Base-by-base conservation (phyloP, 1,140 invertebrate species). In the Drosophila kohkoa region DNA sequence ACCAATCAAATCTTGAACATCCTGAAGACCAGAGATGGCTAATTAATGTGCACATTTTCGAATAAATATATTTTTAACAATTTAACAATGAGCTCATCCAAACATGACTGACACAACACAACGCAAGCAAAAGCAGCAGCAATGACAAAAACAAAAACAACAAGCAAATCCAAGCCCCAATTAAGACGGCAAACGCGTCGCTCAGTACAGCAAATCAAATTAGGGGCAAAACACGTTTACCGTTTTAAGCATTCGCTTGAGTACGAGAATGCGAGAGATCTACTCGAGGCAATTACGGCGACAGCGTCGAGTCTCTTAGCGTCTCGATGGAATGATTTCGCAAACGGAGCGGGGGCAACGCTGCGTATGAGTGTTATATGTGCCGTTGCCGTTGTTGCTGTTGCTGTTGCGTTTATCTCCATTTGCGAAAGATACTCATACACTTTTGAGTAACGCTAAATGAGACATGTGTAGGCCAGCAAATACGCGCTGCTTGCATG, bases 191-290 rank as follows among this genome's bases (percentile, higher is more conserved):
- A 54, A 55, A 55, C 65, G 51, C 38, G n/a, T 13, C 51, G 49
- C 49, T 30, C 30, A 66, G 60, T 32, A 49, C 58, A 65, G 66
- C 67, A 86, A 85, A 85, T 83, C 81, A 80, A 86, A 85, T 85
- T 81, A 86, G 74, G 77, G 69, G 77, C 81, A 86, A 85, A 81
- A 81, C 81, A 85, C 81, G 81, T 85, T 85, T 81, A 78, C 73
- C 60, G 77, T 60, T 80, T 69, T 74, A 51, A 45, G 60, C 54
- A 43, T 55, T 71, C 35, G 60, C 32, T 35, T 25, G 20, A 59
- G 55, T 32, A 28, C 41, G 55, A 52, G 51, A 52, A 30, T 52
- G 20, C 55, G 63, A 45, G 55, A 71, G 52, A 71, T 67, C 62
- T 58, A 60, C 74, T 48, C 57, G 49, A 66, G 64, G 58, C 80